Evolutionary conservation across 2,888 invertebrate species (phyloP), one percentile per base, ranked within the genome.

Genomic region (Pheosia gnoma): DNA sequence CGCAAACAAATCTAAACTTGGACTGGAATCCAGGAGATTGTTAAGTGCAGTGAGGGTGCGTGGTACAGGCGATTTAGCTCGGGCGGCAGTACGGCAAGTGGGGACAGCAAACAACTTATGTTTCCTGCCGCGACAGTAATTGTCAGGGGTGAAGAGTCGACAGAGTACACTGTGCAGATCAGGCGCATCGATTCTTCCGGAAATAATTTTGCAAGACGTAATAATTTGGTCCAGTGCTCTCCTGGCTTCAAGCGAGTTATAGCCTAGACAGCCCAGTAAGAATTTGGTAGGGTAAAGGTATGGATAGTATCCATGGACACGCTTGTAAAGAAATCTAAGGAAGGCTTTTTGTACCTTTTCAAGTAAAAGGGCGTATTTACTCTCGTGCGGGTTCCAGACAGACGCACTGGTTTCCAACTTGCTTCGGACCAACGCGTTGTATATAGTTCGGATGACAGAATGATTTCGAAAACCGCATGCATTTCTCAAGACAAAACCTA

Each of bases 281-380:
- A 7, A 47, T 5, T 11, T 11, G n/a, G 47, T 47, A 11, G 47
- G 9, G 3, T 47, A 47, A 8, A 11, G 3, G 10, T 47, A 11
- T n/a, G 5, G 8, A 5, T 47, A 54, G 38, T 45, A 57, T 25
- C 57, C 43, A 25, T 57, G 13, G 9, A 25, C 13, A 9, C 25
- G 41, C 36, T 57, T 57, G 36, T 47, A 57, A 11, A 57, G n/a
- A 36, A 10, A 57, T 11, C 57, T 57, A 5, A 57, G 10, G 37
- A 47, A 57, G 10, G 57, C 37, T 37, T 57, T 57, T 9, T 57
- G 57, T 9, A 57, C 57, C 37, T 57, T 47, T 36, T 57, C 57
- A 25, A 57, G 13, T 10, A 57, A 4, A 6, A 57, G 10, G 11
- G 6, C 45, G 36, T 57, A 47, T 9, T 5, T 47, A 3, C 11